Evolutionary conservation across 2,888 invertebrate genomes (phyloP).

Genomic region (Gnatocerus cornutus): DNA sequence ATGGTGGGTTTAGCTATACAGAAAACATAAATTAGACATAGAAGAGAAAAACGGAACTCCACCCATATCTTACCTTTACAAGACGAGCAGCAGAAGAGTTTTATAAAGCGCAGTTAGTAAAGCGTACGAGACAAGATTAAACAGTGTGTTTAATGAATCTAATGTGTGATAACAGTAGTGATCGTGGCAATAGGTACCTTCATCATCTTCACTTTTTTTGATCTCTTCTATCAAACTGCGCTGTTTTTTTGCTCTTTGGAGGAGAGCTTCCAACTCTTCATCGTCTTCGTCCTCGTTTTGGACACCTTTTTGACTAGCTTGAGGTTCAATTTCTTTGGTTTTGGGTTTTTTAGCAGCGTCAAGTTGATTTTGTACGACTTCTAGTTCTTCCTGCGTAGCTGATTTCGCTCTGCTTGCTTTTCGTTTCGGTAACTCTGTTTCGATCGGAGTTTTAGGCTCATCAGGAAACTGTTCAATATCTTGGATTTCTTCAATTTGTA

Average conservation of each 20-base stretch:
- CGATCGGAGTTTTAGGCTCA: slow-evolving; percentile 61
- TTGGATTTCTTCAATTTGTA: slow-evolving; percentile 64
- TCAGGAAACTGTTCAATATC: slow-evolving; percentile 54
- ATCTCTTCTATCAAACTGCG: slow-evolving; percentile 81
- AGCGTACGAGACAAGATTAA: slow-evolving; percentile 22
- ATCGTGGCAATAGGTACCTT: slow-evolving; percentile 44
- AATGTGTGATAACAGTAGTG: neutral
- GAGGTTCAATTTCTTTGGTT: slow-evolving; percentile 54
- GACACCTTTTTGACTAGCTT: slow-evolving; percentile 60
- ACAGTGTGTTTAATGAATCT: slow-evolving; percentile 23
- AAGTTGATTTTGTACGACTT: slow-evolving; percentile 52
- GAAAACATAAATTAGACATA: neutral
- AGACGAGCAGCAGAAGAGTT: slow-evolving; percentile 16
- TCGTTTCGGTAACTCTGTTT: slow-evolving; percentile 69
- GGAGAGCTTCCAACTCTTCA: slow-evolving; percentile 77
- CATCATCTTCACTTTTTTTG: slow-evolving; percentile 65
- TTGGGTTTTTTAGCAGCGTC: slow-evolving; percentile 51
- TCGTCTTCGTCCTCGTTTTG: slow-evolving; percentile 73
- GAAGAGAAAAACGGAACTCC: neutral
- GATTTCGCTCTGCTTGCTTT: slow-evolving; percentile 56
- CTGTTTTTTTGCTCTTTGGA: slow-evolving; percentile 79
- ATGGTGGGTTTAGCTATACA: slow-evolving; percentile 80
- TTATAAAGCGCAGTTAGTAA: slow-evolving; percentile 43
- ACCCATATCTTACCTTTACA: slow-evolving; percentile 38
- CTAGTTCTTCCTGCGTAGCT: slow-evolving; percentile 57